Base-by-base conservation (phyloP, 2,113 vertebrate species). In the Lepisosteus oculatus region DNA sequence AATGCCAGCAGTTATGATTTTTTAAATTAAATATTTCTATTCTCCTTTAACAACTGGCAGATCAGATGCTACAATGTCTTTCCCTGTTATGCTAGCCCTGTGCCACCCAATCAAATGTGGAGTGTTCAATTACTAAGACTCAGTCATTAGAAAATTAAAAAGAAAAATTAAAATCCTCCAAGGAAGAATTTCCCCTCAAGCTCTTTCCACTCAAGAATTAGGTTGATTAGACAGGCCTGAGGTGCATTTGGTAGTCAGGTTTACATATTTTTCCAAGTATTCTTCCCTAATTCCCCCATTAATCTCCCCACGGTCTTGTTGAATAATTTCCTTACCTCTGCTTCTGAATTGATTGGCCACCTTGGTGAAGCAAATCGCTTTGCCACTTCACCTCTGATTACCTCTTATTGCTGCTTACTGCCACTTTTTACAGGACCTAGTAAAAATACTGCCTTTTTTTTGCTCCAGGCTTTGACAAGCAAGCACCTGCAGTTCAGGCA, bases 281-380 rank as follows among this genome's bases (percentile, higher is more conserved):
- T 64, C 29, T 29, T 55, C 57, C 45, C 42, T 79, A 75, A 80
- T 86, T 82, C 79, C 15, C 79, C 55, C 71, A 76, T 75, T 77
- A 81, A 80, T 84, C 85, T 71, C 72, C 44, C 69, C 76, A 75
- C 44, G 79, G 81, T 82, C 77, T 71, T 81, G 82, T 83, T 85
- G 83, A 90, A 86, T 90, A 87, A 90, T 89, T 92, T 90, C 90
- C 88, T 87, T 81, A 82, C 81, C 85, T 86, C 81, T 85, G 83
- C 43, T 85, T 81, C 71, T 80, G 85, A 78, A 86, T 86, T 91
- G 90, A 93, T 92, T 93, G 90, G 84, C 77, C 84, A 81, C 87
- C 86, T 75, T 74, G 55, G 87, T 68, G 84, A 87, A 88, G 88
- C 86, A 91, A 93, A 93, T 91, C 87, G 86, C 85, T 79, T 78